phyloP scores from a whole-genome alignment of 2,797 vertebrate genomes.

The Pelodytes ibericus region DNA sequence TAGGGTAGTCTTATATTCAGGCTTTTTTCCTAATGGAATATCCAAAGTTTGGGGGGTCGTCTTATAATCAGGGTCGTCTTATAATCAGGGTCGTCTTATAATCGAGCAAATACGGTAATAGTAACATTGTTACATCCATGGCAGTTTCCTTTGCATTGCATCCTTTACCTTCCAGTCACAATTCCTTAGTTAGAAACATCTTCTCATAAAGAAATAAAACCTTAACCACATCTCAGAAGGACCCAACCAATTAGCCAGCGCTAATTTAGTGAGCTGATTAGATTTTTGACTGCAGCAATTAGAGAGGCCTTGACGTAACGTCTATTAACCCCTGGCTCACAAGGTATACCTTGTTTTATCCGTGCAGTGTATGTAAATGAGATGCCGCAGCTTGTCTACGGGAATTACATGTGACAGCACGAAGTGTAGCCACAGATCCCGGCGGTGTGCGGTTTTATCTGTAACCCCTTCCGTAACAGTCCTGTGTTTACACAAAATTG shows the following conservation, averaged over 20 bases:
- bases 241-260: background rate
- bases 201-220: background rate
- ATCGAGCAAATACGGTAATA: no score
- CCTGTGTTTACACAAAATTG: no score
- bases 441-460: no score
- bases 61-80: no score
- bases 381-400: background rate
- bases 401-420: background rate
- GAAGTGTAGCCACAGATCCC: no score
- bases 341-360: background rate
- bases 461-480: no score
- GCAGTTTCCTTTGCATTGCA: background rate
- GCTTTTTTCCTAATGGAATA: no score
- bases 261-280: slow-evolving; percentile 11
- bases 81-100: no score
- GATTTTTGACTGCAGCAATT: background rate
- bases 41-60: no score
- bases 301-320: background rate
- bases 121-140: background rate
- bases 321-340: background rate
- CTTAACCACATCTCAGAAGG: background rate
- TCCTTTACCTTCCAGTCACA: background rate
- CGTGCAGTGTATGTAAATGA: background rate
- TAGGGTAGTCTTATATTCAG: no score
- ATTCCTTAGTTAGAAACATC: background rate